phyloP scores from a whole-genome alignment of 2,113 vertebrate genomes.

The Hemibagrus wyckioides region DNA sequence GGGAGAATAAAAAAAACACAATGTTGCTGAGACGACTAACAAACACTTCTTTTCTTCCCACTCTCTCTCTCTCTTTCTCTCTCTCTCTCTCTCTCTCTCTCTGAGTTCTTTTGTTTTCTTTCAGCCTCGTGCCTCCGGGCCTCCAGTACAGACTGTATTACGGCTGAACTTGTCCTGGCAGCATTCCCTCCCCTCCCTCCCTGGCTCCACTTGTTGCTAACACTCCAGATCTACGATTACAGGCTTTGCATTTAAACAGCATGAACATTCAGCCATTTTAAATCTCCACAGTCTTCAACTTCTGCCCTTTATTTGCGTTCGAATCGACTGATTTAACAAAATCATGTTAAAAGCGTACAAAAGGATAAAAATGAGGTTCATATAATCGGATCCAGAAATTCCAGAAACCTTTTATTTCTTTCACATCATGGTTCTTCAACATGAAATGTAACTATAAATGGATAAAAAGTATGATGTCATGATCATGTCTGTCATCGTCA shows the following conservation, averaged over 20 bases:
- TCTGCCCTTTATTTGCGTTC: neutral
- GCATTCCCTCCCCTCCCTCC: neutral
- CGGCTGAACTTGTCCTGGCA: conserved; percentile 24
- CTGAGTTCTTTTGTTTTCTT: conserved; percentile 6
- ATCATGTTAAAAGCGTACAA: neutral
- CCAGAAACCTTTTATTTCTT: neutral
- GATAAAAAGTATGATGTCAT: neutral
- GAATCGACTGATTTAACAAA: neutral
- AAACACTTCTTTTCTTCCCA: neutral
- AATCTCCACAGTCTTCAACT: neutral
- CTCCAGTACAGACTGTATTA: conserved; percentile 22
- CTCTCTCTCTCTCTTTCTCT: neutral
- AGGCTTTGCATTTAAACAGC: conserved; percentile 1
- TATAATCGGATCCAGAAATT: neutral
- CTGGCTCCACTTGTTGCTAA: conserved; percentile 13
- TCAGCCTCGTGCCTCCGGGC: neutral
- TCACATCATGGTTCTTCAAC: neutral
- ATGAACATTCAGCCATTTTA: neutral
- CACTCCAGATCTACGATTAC: neutral
- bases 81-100: neutral
- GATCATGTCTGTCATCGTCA: neutral
- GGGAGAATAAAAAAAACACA: neutral
- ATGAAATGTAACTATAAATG: neutral
- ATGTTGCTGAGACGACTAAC: neutral
- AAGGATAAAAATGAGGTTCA: neutral